Evolutionary conservation across 1,140 invertebrate genomes (phyloP).

Genomic region (Tetraneura akinire): DNA sequence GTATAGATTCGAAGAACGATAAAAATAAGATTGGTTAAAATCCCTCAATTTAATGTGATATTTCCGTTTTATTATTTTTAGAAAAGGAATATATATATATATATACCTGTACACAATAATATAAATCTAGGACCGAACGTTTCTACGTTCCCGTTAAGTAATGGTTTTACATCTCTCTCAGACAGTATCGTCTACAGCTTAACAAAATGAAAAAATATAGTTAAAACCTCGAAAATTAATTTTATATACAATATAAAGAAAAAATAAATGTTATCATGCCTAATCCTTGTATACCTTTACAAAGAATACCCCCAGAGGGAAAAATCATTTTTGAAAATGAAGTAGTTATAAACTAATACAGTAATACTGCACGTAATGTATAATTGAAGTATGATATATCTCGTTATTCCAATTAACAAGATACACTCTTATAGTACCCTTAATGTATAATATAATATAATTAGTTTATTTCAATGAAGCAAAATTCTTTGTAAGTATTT

Average conservation of each 20-base stretch:
- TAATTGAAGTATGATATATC: neutral
- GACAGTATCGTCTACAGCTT: neutral
- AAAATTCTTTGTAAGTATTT: neutral
- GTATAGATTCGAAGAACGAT: neutral
- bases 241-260: neutral
- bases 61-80: neutral
- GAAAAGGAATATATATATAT: neutral
- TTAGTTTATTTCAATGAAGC: slow-evolving; percentile 14
- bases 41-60: slow-evolving; percentile 12
- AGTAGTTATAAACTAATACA: neutral
- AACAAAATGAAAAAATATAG: neutral
- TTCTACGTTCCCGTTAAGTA: slow-evolving; percentile 13
- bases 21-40: slow-evolving; percentile 18
- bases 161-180: neutral
- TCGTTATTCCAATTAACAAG: neutral
- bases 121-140: neutral
- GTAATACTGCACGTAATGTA: neutral
- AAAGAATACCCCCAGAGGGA: neutral
- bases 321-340: neutral
- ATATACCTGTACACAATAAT: neutral
- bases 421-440: neutral
- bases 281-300: neutral
- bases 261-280: neutral
- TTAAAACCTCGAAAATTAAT: slow-evolving; percentile 16
- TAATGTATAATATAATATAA: neutral